These are phyloP conservation scores for Dermolepida albohirtum DNA, from an alignment of 2,888 invertebrate species.

Conservation along the genomic window DNA sequence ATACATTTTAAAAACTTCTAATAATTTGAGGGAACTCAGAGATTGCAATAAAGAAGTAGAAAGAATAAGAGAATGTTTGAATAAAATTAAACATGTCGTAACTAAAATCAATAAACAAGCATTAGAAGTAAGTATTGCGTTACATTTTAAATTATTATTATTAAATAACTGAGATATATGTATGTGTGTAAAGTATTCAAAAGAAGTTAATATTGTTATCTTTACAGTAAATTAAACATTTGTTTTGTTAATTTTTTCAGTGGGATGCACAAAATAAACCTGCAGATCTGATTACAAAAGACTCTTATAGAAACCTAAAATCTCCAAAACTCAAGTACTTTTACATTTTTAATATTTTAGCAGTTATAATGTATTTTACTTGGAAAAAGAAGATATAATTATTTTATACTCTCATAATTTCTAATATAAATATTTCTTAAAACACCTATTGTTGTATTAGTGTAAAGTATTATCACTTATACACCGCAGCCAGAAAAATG, in stretches of 20 bases:
- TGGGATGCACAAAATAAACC: slow-evolving; percentile 67
- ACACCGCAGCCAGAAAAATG: too few relatives aligned
- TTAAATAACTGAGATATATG: too few relatives aligned
- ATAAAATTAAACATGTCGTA: slow-evolving; percentile 42
- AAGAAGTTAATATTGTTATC: too few relatives aligned
- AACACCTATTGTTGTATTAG: slow-evolving; percentile 13
- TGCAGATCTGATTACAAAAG: slow-evolving; percentile 66
- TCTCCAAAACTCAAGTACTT: slow-evolving; percentile 16
- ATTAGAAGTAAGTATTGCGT: slow-evolving; percentile 45
- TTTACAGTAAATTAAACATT: neutral
- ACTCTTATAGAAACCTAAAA: slow-evolving; percentile 35
- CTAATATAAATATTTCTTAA: slow-evolving; percentile 1
- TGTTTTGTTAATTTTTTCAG: slow-evolving; percentile 58
- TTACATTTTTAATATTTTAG: slow-evolving; percentile 18
- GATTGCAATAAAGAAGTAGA: slow-evolving; percentile 27
- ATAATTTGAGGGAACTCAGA: slow-evolving; percentile 18
- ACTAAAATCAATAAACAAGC: slow-evolving; percentile 46
- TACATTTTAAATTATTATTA: neutral
- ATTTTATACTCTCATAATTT: slow-evolving; percentile 1
- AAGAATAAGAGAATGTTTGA: slow-evolving; percentile 23
- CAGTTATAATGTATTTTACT: slow-evolving; percentile 6
- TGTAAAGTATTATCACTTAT: neutral
- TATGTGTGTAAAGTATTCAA: too few relatives aligned
- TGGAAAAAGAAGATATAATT: slow-evolving; percentile 14
- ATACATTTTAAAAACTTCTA: slow-evolving; percentile 60